Conservation (phyloP, 2,113 vertebrate genomes). For the Antechinus flavipes region DNA sequence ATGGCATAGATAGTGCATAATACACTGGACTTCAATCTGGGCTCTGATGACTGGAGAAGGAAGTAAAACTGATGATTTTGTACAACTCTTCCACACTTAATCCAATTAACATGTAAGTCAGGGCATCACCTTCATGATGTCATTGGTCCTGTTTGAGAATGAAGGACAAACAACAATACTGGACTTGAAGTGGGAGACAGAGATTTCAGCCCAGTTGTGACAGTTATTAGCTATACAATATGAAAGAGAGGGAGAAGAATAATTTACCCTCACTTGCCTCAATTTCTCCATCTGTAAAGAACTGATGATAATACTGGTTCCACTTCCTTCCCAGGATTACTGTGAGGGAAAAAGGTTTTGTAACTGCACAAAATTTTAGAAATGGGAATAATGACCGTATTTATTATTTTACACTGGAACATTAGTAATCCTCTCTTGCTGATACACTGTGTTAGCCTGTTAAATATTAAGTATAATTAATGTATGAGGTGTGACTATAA, state of each 20-base stretch:
- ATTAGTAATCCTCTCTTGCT: not conserved
- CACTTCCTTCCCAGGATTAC: not conserved
- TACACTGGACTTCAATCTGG: not conserved
- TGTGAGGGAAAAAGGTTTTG: not conserved
- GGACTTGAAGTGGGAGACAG: not conserved
- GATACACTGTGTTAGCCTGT: not conserved
- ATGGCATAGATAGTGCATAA: not conserved
- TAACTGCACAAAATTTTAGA: not conserved
- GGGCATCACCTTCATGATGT: too few species aligned
- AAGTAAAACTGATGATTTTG: too few species aligned
- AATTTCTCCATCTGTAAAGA: not conserved
- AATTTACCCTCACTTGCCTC: not conserved
- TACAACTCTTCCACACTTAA: too few species aligned
- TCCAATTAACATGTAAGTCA: too few species aligned
- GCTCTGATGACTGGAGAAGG: too few species aligned
- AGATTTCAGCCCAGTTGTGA: not conserved
- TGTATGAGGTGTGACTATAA: not conserved
- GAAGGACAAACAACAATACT: too few species aligned
- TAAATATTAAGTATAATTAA: conserved; percentile 1
- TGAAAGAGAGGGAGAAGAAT: not conserved
- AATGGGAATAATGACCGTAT: not conserved
- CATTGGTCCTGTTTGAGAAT: too few species aligned
- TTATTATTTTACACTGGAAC: not conserved
- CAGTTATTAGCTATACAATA: not conserved
- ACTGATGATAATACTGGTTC: not conserved